phyloP scores from a whole-genome alignment of 2,888 invertebrate species.

The Leistus spinibarbis region DNA sequence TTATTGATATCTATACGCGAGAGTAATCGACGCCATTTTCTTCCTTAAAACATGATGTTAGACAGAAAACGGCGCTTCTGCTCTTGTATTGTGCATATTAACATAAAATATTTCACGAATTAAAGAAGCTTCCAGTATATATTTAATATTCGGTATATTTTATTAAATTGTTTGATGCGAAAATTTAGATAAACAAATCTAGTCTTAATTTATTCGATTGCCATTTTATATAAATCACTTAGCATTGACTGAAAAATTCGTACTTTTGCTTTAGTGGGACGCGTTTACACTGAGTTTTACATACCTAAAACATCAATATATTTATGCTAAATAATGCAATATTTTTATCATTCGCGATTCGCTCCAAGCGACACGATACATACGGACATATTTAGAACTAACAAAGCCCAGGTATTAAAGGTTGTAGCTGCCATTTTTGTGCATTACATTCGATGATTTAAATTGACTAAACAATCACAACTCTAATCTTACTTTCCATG shows the following conservation, averaged over 20 bases:
- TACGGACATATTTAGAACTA: not conserved
- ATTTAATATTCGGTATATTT: not conserved
- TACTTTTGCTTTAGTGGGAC: not conserved
- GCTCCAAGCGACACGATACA: not conserved
- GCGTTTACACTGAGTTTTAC: not conserved
- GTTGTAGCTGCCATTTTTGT: no score
- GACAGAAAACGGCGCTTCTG: no score
- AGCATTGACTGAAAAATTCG: not conserved
- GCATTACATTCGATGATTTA: no score
- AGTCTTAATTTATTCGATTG: not conserved
- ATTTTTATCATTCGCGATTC: conserved; percentile 2
- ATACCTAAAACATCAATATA: not conserved
- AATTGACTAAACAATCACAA: no score
- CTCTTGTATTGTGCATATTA: no score
- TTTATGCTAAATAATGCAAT: conserved; percentile 13
- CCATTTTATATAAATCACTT: not conserved
- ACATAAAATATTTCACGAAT: no score
- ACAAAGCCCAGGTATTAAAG: not conserved
- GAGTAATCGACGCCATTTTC: no score
- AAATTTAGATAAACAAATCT: not conserved
- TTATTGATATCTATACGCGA: no score
- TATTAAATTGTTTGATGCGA: not conserved
- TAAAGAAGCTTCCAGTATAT: no score
- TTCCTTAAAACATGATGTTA: no score
- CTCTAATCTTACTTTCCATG: no score